Evolutionary conservation across 2,113 vertebrate genomes (phyloP).

Genomic region (Dromiciops gliroides): DNA sequence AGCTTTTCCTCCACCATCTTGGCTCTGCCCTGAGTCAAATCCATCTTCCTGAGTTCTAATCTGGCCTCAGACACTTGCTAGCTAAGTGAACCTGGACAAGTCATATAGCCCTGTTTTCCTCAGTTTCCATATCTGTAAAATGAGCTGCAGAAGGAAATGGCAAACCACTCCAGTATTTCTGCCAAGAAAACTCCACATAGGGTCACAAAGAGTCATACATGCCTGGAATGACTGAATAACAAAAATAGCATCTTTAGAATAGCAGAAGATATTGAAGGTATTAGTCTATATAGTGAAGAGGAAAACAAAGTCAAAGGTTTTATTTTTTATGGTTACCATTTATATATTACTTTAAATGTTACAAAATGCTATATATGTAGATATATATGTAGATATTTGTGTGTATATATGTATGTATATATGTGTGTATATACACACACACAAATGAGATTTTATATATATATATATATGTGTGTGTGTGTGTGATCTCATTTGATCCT

Average conservation of each 20-base stretch:
- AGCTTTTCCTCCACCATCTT: too few species aligned
- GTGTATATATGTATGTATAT: too few species aligned
- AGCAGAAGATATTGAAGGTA: constrained; percentile 28
- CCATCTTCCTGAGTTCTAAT: background rate
- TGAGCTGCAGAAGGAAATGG: background rate
- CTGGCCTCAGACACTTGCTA: background rate
- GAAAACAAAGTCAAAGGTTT: constrained; percentile 14
- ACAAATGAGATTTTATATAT: too few species aligned
- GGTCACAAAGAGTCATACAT: background rate
- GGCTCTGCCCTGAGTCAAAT: too few species aligned
- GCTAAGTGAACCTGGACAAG: background rate
- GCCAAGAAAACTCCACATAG: background rate
- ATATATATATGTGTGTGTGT: too few species aligned
- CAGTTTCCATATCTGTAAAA: background rate
- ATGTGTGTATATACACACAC: too few species aligned
- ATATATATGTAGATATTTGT: too few species aligned
- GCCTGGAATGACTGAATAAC: background rate
- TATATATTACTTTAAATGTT: background rate
- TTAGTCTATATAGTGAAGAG: constrained; percentile 43
- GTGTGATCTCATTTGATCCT: background rate
- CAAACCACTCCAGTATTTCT: background rate
- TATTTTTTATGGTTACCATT: background rate
- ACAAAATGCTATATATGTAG: background rate
- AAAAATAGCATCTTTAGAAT: constrained; percentile 10
- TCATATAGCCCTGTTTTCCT: background rate